A percentile compares a stretch with the other conserved stretches of the same genome.
Conservation (phyloP, 2,888 invertebrate genomes). For the Sisyra nigra region DNA sequence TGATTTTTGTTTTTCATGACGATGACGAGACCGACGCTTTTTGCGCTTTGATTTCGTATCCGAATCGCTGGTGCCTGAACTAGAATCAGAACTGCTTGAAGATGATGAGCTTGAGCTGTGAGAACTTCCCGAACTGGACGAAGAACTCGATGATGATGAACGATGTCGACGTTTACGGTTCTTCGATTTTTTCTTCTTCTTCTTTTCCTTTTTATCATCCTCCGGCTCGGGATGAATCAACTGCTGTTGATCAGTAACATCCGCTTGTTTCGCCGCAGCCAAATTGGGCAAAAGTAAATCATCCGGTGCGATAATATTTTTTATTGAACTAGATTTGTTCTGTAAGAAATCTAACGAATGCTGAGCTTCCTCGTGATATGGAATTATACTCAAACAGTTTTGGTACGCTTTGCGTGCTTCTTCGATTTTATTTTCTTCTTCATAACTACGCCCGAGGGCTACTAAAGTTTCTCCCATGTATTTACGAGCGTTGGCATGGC, state of each 20-base stretch:
- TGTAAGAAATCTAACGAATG: constrained; percentile 69
- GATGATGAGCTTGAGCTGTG: constrained; percentile 40
- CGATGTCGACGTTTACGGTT: constrained; percentile 48
- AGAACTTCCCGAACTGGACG: constrained; percentile 28
- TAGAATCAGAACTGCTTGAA: constrained; percentile 39
- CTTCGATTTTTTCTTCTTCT: constrained; percentile 44
- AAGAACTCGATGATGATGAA: constrained; percentile 32
- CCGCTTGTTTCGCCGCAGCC: constrained; percentile 27
- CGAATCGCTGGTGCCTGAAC: constrained; percentile 50
- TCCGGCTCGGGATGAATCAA: constrained; percentile 36
- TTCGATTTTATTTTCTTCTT: constrained; percentile 71
- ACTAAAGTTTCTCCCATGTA: constrained; percentile 88
- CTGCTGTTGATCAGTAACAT: constrained; percentile 49
- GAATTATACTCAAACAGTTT: constrained; percentile 67
- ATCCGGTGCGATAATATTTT: constrained; percentile 45
- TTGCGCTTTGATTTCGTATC: constrained; percentile 29
- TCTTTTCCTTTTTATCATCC: constrained; percentile 37
- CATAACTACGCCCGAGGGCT: constrained; percentile 74
- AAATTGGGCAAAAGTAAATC: constrained; percentile 44
- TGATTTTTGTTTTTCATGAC: constrained; percentile 49
- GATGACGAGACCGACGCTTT: constrained; percentile 37
- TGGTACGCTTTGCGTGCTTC: constrained; percentile 75
- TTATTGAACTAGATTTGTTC: constrained; percentile 39
- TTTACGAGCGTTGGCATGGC: constrained; percentile 83
- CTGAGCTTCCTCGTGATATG: constrained; percentile 76